A percentile compares a stretch with the other conserved stretches of the same genome.
Conservation (phyloP, 2,888 invertebrate species). For the Latrodectus hesperus region DNA sequence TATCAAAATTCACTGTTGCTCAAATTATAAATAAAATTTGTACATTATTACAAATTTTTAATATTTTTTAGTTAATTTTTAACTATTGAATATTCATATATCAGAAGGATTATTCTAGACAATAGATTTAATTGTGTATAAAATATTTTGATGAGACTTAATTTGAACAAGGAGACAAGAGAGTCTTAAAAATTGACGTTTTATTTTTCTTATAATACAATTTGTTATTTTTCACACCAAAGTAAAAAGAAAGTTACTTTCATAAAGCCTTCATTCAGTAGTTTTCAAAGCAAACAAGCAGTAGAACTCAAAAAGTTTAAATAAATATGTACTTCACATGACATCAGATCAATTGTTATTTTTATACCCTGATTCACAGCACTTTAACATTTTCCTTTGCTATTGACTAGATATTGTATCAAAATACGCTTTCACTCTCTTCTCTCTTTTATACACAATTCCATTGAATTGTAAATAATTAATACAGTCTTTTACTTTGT, state of each 20-base stretch:
- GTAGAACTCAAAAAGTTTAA: neutral
- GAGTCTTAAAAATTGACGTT: slow-evolving; percentile 51
- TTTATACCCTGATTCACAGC: neutral
- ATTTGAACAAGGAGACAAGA: neutral
- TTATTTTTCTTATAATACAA: slow-evolving; percentile 54
- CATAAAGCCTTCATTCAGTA: slow-evolving; percentile 24
- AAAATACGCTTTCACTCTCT: slow-evolving; percentile 41
- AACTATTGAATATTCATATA: neutral
- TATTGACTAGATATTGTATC: slow-evolving; percentile 56
- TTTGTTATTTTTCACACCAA: slow-evolving; percentile 39
- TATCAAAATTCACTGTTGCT: too few relatives aligned
- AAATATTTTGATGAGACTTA: neutral
- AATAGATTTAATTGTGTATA: neutral
- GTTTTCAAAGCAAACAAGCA: slow-evolving; percentile 29
- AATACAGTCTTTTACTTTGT: neutral
- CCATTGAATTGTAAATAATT: too few relatives aligned
- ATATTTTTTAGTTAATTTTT: too few relatives aligned
- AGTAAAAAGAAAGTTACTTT: slow-evolving; percentile 34
- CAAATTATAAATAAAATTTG: too few relatives aligned
- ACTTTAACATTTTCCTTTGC: neutral
- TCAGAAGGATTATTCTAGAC: neutral
- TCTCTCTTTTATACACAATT: neutral
- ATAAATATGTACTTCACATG: slow-evolving; percentile 9
- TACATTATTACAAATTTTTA: too few relatives aligned
- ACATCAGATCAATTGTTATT: slow-evolving; percentile 10